phyloP scores from a whole-genome alignment of 2,113 vertebrate genomes.

The Ammodramus savannarum region DNA sequence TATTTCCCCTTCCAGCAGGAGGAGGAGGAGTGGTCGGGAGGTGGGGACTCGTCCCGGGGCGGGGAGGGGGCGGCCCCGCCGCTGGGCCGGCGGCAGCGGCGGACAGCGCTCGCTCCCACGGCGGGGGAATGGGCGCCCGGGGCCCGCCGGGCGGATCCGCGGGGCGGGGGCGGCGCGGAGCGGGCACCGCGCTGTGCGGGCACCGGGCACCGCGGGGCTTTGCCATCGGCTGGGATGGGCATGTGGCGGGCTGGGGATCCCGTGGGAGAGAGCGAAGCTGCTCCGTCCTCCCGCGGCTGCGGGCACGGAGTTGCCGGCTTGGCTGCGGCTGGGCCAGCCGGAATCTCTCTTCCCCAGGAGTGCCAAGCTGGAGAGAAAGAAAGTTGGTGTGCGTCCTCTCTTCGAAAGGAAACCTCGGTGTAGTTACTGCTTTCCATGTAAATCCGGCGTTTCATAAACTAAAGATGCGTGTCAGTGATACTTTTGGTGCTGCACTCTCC shows the following conservation, averaged over 20 bases:
- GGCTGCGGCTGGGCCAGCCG: background rate
- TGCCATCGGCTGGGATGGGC: background rate
- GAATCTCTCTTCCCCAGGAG: background rate
- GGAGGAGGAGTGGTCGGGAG: slow-evolving; percentile 11
- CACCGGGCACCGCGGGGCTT: background rate
- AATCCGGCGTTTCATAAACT: background rate
- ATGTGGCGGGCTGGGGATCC: background rate
- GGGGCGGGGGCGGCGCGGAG: background rate
- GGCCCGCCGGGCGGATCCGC: accelerated
- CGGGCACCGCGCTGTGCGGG: background rate
- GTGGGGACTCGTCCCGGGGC: background rate
- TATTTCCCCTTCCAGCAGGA: slow-evolving; percentile 58
- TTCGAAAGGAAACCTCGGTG: background rate
- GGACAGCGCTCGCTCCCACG: background rate
- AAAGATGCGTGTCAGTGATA: background rate
- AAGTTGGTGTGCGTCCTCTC: background rate
- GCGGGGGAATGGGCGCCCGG: background rate
- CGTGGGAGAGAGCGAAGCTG: background rate
- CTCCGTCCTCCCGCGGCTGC: background rate
- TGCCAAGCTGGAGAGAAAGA: background rate
- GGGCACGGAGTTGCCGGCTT: background rate
- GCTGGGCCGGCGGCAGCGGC: background rate
- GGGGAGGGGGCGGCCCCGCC: background rate
- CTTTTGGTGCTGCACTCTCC: background rate
- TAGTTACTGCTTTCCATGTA: background rate